phyloP scores from a whole-genome alignment of 1,140 invertebrate species.

The Papilio glaucus region DNA sequence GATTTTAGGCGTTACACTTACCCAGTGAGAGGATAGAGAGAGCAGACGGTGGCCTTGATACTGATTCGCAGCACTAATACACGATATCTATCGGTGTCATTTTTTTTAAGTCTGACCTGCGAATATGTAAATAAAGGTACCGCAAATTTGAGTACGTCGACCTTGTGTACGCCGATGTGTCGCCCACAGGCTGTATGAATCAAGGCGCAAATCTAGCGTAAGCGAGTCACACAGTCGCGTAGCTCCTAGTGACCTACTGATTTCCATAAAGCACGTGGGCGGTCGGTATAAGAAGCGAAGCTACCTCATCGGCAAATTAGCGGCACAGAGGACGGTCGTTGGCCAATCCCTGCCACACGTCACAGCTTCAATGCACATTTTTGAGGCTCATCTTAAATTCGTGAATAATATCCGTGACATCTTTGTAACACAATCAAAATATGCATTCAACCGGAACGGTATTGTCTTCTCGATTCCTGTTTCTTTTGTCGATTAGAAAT shows the following conservation, averaged over 20 bases:
- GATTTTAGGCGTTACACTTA: conserved; percentile 81
- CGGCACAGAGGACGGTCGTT: conserved; percentile 15
- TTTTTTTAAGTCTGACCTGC: conserved; percentile 71
- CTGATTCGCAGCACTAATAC: conserved; percentile 69
- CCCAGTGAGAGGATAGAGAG: conserved; percentile 74
- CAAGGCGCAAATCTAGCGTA: conserved; percentile 69
- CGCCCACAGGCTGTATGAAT: conserved; percentile 74
- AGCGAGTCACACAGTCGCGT: conserved; percentile 55
- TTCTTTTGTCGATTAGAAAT: not conserved
- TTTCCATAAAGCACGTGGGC: conserved; percentile 73
- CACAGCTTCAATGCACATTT: conserved; percentile 5
- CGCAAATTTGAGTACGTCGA: conserved; percentile 79
- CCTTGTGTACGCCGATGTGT: conserved; percentile 61
- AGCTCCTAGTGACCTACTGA: conserved; percentile 79
- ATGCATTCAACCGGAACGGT: conserved; percentile 11
- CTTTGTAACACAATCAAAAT: conserved; percentile 8
- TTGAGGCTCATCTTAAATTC: not conserved
- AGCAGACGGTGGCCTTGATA: conserved; percentile 78
- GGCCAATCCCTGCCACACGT: conserved; percentile 1
- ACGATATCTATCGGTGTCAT: conserved; percentile 68
- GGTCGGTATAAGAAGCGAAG: conserved; percentile 41
- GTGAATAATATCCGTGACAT: conserved; percentile 6
- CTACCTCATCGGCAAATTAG: conserved; percentile 14
- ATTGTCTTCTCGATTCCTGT: conserved; percentile 1
- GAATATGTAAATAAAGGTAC: conserved; percentile 79